These are phyloP conservation scores for Caenorhabditis remanei DNA, from an alignment of 1,140 invertebrate species.

Conservation along the genomic window DNA sequence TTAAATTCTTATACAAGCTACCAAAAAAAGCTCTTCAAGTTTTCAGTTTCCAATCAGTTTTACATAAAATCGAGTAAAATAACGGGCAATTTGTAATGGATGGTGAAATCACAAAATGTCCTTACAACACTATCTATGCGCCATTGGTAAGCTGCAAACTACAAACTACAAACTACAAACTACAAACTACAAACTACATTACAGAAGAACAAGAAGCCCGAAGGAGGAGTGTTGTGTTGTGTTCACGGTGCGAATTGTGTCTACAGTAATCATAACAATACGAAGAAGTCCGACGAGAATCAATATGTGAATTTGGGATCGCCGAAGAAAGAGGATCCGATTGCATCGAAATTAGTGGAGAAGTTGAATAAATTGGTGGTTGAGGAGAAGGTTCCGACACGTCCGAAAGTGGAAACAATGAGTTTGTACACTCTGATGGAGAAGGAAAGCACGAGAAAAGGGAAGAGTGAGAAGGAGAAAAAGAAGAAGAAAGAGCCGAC, in stretches of 20 bases:
- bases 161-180: neutral
- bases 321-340: neutral
- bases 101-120: neutral
- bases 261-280: neutral
- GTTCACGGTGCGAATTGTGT: neutral
- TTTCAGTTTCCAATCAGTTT: no score
- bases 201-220: slow-evolving; percentile 9
- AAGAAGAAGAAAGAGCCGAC: neutral
- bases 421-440: neutral
- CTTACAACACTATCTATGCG: slow-evolving; percentile 30
- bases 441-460: neutral
- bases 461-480: slow-evolving; percentile 18
- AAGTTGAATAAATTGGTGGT: slow-evolving; percentile 1
- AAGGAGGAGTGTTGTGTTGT: slow-evolving; percentile 14
- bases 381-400: neutral
- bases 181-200: neutral
- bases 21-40: no score
- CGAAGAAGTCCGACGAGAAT: slow-evolving; percentile 3
- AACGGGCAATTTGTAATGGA: neutral
- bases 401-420: slow-evolving; percentile 6
- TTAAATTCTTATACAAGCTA: no score
- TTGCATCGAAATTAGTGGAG: slow-evolving; percentile 11
- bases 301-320: slow-evolving; percentile 32
- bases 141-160: neutral
- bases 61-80: no score